Percentiles rank a stretch among this genome's conserved stretches.
Conservation (phyloP, 2,113 vertebrate genomes). For the Seriola rivoliana region DNA sequence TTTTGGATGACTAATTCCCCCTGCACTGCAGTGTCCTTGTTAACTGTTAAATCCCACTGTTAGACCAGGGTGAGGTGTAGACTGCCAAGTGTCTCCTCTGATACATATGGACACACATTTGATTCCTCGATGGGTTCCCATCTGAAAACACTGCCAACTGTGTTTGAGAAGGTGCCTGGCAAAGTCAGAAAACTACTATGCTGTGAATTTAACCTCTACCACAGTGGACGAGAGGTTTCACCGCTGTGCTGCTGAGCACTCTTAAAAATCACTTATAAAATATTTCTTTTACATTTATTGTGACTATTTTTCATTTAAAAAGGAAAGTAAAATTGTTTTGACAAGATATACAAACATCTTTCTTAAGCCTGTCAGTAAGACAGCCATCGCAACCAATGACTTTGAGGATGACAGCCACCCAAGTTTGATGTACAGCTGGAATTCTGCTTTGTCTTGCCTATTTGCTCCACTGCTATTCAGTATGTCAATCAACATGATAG, state of each 20-base stretch:
- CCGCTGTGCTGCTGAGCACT: not conserved
- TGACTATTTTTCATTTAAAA: not conserved
- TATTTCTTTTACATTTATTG: not conserved
- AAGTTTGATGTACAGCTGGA: slow-evolving; percentile 13
- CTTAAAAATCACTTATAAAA: not conserved
- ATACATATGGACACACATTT: slow-evolving; percentile 33
- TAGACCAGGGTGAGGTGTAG: not conserved
- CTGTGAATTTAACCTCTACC: not conserved
- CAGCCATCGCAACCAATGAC: slow-evolving; percentile 6
- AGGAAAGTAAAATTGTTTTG: not conserved
- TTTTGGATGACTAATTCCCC: not conserved
- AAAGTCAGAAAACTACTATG: not conserved
- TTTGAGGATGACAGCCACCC: slow-evolving; percentile 6
- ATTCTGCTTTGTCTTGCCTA: slow-evolving; percentile 8
- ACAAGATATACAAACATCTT: not conserved
- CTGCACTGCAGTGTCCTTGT: not conserved
- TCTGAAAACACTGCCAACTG: not conserved
- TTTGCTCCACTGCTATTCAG: not conserved
- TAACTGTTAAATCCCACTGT: not conserved
- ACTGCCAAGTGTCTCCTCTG: slow-evolving; percentile 3
- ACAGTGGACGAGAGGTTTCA: not conserved
- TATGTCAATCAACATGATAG: slow-evolving; percentile 1
- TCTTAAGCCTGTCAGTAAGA: not conserved
- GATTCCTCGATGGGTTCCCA: not conserved
- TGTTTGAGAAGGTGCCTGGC: not conserved